Evolutionary conservation across 1,140 invertebrate genomes (phyloP).

Genomic region (Papilio polytes): DNA sequence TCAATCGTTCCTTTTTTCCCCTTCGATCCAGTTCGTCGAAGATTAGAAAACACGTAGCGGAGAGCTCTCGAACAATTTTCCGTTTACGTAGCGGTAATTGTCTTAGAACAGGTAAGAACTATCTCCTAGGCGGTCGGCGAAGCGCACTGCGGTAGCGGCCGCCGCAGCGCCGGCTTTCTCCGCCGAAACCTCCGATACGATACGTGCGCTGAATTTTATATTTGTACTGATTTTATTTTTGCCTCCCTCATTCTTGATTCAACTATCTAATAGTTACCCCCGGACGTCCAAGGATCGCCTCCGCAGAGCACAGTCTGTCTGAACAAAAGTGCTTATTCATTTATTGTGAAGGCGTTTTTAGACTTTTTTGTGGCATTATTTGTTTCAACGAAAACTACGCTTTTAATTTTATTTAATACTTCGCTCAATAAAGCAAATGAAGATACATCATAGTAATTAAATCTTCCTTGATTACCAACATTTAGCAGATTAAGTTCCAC

Average conservation of each 20-base stretch:
- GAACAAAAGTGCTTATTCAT: constrained; percentile 34
- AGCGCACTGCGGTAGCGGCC: constrained; percentile 71
- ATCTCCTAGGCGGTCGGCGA: constrained; percentile 59
- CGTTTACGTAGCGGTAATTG: constrained; percentile 80
- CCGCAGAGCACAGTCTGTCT: constrained; percentile 33
- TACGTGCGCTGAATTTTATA: constrained; percentile 79
- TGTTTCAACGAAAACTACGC: not conserved
- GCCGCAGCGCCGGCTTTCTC: constrained; percentile 60
- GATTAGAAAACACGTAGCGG: constrained; percentile 76
- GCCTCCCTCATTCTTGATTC: constrained; percentile 75
- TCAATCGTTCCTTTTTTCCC: constrained; percentile 53
- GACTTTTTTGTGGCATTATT: not conserved
- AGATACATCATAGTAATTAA: constrained; percentile 5
- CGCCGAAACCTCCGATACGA: constrained; percentile 70
- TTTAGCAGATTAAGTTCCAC: constrained; percentile 15
- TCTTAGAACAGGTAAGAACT: constrained; percentile 71
- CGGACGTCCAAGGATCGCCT: constrained; percentile 40
- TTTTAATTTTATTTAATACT: not conserved
- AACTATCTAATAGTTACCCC: constrained; percentile 74
- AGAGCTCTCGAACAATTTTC: constrained; percentile 76
- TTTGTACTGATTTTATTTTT: constrained; percentile 81
- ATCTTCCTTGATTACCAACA: not conserved
- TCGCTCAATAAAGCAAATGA: not conserved
- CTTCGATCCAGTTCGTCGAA: constrained; percentile 56
- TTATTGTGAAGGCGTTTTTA: not conserved